phyloP scores from a whole-genome alignment of 2,888 invertebrate genomes.

The Dynastes maya region DNA sequence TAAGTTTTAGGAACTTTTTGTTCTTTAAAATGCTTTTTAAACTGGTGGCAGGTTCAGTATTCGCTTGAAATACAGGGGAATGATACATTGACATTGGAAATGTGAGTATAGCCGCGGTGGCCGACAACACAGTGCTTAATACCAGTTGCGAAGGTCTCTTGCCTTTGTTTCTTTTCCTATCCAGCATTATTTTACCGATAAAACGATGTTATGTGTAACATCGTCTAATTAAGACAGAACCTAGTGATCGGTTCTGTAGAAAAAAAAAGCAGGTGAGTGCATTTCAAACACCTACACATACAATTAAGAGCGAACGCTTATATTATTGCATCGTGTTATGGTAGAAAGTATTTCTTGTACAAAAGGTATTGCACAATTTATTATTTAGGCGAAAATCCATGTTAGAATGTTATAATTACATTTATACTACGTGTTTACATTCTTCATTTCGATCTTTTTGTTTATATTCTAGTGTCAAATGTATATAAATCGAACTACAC shows the following conservation, averaged over 20 bases:
- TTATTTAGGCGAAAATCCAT: conserved; percentile 3
- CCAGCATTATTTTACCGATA: conserved; percentile 8
- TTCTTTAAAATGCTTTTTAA: conserved; percentile 36
- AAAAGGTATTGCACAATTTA: conserved; percentile 34
- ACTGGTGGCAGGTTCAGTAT: conserved; percentile 4
- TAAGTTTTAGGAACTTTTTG: conserved; percentile 25
- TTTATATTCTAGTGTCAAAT: conserved; percentile 9
- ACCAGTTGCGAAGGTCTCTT: conserved; percentile 29
- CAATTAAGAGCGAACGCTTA: conserved; percentile 7
- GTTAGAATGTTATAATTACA: conserved; percentile 5
- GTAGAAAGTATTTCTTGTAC: conserved; percentile 19
- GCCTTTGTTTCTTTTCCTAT: conserved; percentile 22
- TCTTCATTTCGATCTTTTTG: not conserved
- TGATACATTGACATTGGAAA: conserved; percentile 40
- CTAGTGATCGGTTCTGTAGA: not conserved
- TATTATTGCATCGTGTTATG: not conserved
- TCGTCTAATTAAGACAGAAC: not conserved
- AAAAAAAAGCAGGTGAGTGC: conserved; percentile 23
- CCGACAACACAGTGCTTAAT: conserved; percentile 16
- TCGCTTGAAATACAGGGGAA: not conserved
- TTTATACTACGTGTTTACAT: not conserved
- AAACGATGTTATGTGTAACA: conserved; percentile 31
- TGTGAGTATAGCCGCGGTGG: conserved; percentile 30
- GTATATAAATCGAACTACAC: not conserved
- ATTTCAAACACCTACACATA: conserved; percentile 17